A percentile compares a stretch with the other conserved stretches of the same genome.
phyloP scores from a whole-genome alignment of 2,797 vertebrate genomes.

The Monodelphis domestica region DNA sequence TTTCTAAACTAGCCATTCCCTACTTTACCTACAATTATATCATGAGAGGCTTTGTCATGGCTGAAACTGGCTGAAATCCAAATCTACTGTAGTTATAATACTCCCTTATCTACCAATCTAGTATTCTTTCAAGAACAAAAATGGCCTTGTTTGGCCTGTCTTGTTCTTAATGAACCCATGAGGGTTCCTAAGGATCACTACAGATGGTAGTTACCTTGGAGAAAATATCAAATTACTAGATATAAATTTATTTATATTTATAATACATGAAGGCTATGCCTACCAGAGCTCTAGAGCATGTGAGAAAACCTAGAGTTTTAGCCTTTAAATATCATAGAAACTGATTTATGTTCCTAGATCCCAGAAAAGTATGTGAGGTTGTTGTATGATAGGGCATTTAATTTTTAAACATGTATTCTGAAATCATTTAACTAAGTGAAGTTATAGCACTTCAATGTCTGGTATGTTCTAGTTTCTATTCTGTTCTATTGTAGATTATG shows the following conservation, averaged over 20 bases:
- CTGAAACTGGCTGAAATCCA: neutral
- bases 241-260: neutral
- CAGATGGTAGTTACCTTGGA: neutral
- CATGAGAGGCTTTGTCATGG: neutral
- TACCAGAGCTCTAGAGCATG: neutral
- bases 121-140: neutral
- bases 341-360: neutral
- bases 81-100: neutral
- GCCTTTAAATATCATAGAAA: neutral
- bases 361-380: conserved; percentile 24
- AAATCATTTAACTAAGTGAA: conserved; percentile 56
- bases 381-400: conserved; percentile 10
- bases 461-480: neutral
- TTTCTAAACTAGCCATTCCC: neutral
- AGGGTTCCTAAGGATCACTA: neutral
- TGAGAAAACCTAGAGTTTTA: neutral
- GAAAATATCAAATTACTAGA: neutral
- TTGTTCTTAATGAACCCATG: neutral
- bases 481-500: too few species aligned
- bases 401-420: conserved; percentile 59
- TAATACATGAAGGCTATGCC: neutral
- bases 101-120: neutral
- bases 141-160: neutral
- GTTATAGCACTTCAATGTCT: conserved; percentile 17
- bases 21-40: neutral